Evolutionary conservation across 2,888 invertebrate genomes (phyloP).

Genomic region (Syrista parreyssii): DNA sequence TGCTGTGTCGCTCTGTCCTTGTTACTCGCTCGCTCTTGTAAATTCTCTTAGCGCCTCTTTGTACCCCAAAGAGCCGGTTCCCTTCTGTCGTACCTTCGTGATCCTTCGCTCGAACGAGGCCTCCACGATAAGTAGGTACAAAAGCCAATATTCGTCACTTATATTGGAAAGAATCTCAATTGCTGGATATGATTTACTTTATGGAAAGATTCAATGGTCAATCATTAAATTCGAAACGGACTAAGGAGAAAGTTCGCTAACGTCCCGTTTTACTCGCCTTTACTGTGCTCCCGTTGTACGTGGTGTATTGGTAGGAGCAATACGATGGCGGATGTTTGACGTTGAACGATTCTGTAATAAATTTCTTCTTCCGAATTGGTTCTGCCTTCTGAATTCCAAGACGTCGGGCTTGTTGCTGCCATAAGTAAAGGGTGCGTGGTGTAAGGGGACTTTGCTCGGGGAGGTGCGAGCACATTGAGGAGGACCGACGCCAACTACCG

Average conservation of each 20-base stretch:
- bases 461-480: neutral
- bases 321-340: neutral
- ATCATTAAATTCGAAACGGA: too few relatives aligned
- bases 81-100: neutral
- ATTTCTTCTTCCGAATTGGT: slow-evolving; percentile 9
- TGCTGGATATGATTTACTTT: too few relatives aligned
- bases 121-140: neutral
- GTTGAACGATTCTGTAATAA: slow-evolving; percentile 6
- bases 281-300: too few relatives aligned
- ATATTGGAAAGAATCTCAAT: neutral
- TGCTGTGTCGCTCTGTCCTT: slow-evolving; percentile 22
- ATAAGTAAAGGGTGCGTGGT: too few relatives aligned
- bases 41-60: neutral
- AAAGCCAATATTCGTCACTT: neutral
- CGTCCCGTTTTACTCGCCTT: too few relatives aligned
- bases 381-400: neutral
- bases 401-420: too few relatives aligned
- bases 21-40: too few relatives aligned
- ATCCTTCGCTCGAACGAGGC: neutral
- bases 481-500: neutral
- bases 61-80: neutral
- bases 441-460: slow-evolving; percentile 1
- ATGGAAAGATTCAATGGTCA: too few relatives aligned
- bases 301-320: too few relatives aligned
- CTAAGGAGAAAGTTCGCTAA: too few relatives aligned